Evolutionary conservation across 2,888 invertebrate species (phyloP), one percentile per base, ranked within the genome.

Genomic region (Pyrochroa serraticornis): DNA sequence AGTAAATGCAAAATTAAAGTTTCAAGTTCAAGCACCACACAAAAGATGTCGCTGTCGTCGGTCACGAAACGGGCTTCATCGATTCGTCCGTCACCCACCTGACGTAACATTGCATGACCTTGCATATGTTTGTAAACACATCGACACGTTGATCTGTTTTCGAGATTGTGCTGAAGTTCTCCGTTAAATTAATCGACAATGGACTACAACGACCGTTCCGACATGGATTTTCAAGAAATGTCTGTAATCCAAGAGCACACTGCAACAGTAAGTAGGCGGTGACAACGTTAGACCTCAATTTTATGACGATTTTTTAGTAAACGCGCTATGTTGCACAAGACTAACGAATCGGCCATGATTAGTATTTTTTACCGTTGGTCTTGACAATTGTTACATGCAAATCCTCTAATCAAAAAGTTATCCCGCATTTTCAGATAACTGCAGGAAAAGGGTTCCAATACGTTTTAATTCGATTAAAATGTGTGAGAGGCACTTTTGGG

Each of bases 81-180:
- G 22, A 22, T 22, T 22, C 22, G 22, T 22, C n/a, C n/a, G n/a
- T n/a, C n/a, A n/a, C n/a, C n/a, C 22, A 22, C 14, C 66, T 77
- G 75, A 79, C 80, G 66, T 73, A 67, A 66, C 77, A 65, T 62
- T 65, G 82, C 80, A 82, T 87, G 87, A 87, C 87, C 87, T 88
- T 88, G 87, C 84, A 79, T 71, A 79, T 87, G 86, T 88, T 88
- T 88, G 88, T 88, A 88, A 88, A 88, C 88, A 88, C 83, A 84
- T 82, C 67, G 74, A 82, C 85, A 85, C 81, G 84, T 84, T 84
- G 82, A 68, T 69, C 67, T 79, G 80, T 72, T 70, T 71, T 70
- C 67, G 61, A 66, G 66, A 62, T 59, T 65, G 60, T 48, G 54
- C 12, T 46, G 33, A 51, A n/a, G 58, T 66, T 62, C 62, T 60